phyloP scores from a whole-genome alignment of 2,113 vertebrate genomes.

The Lanius collurio region DNA sequence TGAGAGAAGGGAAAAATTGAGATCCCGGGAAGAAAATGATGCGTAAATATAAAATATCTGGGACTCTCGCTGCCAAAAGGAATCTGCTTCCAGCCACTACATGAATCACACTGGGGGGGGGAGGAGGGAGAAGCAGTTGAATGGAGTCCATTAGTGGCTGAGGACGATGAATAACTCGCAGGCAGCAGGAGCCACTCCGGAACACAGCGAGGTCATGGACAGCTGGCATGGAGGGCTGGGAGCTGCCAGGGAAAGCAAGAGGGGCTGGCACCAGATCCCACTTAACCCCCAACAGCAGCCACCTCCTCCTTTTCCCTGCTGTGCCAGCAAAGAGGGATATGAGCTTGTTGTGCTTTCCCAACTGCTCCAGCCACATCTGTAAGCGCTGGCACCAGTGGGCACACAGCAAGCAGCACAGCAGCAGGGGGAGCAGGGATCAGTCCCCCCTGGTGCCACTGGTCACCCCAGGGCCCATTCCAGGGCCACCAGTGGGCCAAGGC shows the following conservation, averaged over 20 bases:
- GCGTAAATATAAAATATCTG: background rate
- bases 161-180: background rate
- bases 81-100: background rate
- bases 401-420: accelerated
- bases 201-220: accelerated
- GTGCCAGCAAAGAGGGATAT: background rate
- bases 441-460: background rate
- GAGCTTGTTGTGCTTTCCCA: too few relatives aligned
- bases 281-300: background rate
- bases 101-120: background rate
- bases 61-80: background rate
- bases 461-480: background rate
- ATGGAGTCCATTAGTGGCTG: constrained; percentile 3
- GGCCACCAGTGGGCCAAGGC: background rate
- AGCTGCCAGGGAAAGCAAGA: background rate
- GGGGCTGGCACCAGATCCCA: background rate
- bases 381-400: accelerated
- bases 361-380: background rate
- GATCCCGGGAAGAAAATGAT: background rate
- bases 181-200: background rate
- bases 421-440: background rate
- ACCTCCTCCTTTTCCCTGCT: background rate
- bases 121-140: background rate
- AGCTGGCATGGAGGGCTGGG: background rate
- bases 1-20: background rate